Conservation (phyloP, 2,797 vertebrate genomes). For the Melanotaenia nigrans region DNA sequence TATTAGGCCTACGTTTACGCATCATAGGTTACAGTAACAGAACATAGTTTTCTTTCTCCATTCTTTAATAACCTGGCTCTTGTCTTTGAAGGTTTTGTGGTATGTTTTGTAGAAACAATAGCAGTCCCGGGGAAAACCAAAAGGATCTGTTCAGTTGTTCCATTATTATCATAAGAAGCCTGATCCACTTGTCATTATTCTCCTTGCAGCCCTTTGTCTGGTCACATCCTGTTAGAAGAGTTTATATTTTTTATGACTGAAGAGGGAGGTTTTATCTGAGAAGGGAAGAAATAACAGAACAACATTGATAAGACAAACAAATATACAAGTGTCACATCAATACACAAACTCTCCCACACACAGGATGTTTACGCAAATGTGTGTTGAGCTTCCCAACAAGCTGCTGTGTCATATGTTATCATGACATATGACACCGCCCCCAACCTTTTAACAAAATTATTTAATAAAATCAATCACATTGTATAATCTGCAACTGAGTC, state of each 20-base stretch:
- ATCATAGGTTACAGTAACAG: too few relatives aligned
- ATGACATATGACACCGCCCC: background rate
- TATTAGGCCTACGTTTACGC: background rate
- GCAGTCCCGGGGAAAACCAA: constrained; percentile 10
- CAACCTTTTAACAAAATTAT: background rate
- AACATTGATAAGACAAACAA: constrained; percentile 60
- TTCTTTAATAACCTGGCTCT: background rate
- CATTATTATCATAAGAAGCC: background rate
- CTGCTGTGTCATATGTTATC: constrained; percentile 28
- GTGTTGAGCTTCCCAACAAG: constrained; percentile 20
- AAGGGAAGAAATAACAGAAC: constrained; percentile 61
- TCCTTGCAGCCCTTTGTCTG: constrained; percentile 37
- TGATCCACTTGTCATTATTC: constrained; percentile 4
- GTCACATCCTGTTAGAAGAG: constrained; percentile 53
- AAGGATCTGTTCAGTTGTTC: constrained; percentile 17
- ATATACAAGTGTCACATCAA: constrained; percentile 61
- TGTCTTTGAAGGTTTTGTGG: constrained; percentile 1
- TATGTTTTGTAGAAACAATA: constrained; percentile 16
- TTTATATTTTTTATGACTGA: constrained; percentile 31
- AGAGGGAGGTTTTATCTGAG: constrained; percentile 15
- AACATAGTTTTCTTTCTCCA: background rate
- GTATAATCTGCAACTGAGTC: background rate
- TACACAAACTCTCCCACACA: constrained; percentile 45
- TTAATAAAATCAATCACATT: constrained; percentile 1
- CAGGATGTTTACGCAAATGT: constrained; percentile 80